These are phyloP conservation scores for Papilio elwesi DNA, from an alignment of 2,888 invertebrate species.

Conservation along the genomic window DNA sequence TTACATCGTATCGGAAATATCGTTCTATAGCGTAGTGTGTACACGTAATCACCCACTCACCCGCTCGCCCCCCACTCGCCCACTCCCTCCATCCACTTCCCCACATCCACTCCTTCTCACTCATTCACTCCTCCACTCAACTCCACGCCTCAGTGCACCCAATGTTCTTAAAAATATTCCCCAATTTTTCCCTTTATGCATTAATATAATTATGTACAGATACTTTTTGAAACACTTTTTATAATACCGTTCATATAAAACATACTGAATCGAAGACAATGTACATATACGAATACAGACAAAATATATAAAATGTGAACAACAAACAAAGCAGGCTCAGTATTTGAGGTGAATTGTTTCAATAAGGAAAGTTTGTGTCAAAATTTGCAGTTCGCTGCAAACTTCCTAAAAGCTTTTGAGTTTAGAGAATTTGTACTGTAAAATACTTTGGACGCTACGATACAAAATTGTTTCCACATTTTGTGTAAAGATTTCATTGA, in stretches of 20 bases:
- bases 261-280: background rate
- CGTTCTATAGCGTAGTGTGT: too few relatives aligned
- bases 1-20: too few relatives aligned
- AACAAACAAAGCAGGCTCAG: background rate
- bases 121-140: too few relatives aligned
- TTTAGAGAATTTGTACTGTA: slow-evolving; percentile 10
- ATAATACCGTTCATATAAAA: background rate
- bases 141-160: too few relatives aligned
- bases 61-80: too few relatives aligned
- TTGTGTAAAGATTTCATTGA: background rate
- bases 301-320: background rate
- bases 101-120: too few relatives aligned
- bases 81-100: too few relatives aligned
- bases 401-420: slow-evolving; percentile 8
- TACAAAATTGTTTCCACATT: background rate
- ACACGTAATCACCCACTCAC: too few relatives aligned
- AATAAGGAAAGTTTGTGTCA: background rate
- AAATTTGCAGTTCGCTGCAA: slow-evolving; percentile 8
- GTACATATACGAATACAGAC: background rate
- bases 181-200: too few relatives aligned
- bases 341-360: slow-evolving; percentile 7
- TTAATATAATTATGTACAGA: too few relatives aligned
- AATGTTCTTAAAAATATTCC: too few relatives aligned
- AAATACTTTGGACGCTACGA: slow-evolving; percentile 2
- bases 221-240: background rate